phyloP scores from a whole-genome alignment of 2,797 vertebrate species.

The Platalea minor region DNA sequence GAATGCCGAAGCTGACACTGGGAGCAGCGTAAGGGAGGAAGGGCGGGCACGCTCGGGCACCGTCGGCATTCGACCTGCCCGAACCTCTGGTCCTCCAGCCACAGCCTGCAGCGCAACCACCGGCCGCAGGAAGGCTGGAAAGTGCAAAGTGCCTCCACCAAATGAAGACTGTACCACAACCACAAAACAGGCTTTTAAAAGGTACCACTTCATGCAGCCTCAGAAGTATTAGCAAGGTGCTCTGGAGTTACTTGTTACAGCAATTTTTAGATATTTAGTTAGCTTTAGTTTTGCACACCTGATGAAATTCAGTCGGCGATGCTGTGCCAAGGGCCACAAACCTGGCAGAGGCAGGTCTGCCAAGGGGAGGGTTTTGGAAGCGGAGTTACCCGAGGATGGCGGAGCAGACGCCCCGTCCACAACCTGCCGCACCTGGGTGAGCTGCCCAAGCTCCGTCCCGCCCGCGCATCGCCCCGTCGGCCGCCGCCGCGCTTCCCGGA shows the following conservation, averaged over 20 bases:
- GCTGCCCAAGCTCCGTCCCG: rapidly evolving
- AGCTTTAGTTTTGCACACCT: rapidly evolving
- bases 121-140: neutral
- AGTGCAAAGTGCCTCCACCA: neutral
- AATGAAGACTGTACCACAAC: neutral
- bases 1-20: neutral
- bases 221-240: neutral
- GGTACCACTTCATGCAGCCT: neutral
- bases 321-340: neutral
- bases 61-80: neutral
- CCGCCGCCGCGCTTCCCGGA: rapidly evolving
- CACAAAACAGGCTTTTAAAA: neutral
- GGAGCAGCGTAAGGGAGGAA: neutral
- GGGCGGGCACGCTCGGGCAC: neutral
- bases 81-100: rapidly evolving
- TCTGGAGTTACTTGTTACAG: rapidly evolving
- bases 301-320: rapidly evolving
- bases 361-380: neutral
- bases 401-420: rapidly evolving
- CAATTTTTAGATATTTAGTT: neutral
- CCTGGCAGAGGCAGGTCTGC: neutral
- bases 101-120: neutral
- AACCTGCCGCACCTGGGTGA: rapidly evolving
- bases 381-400: rapidly evolving
- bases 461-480: rapidly evolving